These are phyloP conservation scores for Redunca redunca DNA, from an alignment of 2,113 vertebrate genomes.

Conservation along the genomic window DNA sequence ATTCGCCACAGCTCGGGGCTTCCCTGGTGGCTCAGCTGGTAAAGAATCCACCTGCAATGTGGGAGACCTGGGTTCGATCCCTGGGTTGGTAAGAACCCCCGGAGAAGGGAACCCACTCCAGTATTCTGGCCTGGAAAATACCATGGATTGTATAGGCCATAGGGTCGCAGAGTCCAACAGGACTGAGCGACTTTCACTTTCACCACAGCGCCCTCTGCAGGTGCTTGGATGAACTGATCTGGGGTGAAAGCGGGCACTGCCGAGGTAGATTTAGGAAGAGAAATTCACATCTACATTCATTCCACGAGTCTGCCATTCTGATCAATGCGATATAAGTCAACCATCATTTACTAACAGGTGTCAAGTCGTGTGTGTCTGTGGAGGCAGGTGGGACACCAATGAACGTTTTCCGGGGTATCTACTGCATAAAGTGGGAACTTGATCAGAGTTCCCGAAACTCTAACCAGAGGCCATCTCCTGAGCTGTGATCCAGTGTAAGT, in stretches of 20 bases:
- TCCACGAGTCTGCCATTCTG: not conserved
- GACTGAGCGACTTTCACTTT: not conserved
- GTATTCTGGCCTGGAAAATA: not conserved
- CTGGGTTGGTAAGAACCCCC: not conserved
- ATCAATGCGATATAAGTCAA: not conserved
- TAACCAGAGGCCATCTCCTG: not conserved
- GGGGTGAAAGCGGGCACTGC: not conserved
- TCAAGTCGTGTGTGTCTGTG: not conserved
- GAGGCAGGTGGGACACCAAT: not conserved
- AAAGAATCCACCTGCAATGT: not conserved
- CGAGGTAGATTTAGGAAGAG: not conserved
- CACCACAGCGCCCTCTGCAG: not conserved
- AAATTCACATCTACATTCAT: not conserved
- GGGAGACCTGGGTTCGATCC: not conserved
- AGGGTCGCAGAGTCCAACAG: not conserved
- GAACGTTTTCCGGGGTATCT: too few species aligned
- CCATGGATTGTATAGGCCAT: not conserved
- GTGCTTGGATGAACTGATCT: not conserved
- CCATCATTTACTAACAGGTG: not conserved
- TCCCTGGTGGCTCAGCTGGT: not conserved
- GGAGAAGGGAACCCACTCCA: not conserved
- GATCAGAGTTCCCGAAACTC: not conserved
- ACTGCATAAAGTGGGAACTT: not conserved
- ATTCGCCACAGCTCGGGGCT: accelerated
- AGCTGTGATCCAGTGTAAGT: not conserved